Evolutionary conservation across 2,113 vertebrate genomes (phyloP).

Genomic region (Pan troglodytes): NHGRI_mPanTro3-v2.1_pri NC_072421.2:148003001-148003500

Average conservation of each 20-base stretch:
- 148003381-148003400: conserved; percentile 4
- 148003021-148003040: neutral
- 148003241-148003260: neutral
- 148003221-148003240: neutral
- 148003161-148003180: neutral
- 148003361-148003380: neutral
- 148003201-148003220: neutral
- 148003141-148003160: neutral
- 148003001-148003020: neutral
- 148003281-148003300: neutral
- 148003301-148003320: neutral
- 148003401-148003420: neutral
- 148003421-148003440: neutral
- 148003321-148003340: neutral
- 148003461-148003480: neutral
- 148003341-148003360: neutral
- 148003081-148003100: neutral
- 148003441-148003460: neutral
- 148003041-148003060: neutral
- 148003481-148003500: neutral
- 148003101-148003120: neutral
- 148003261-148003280: neutral
- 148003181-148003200: neutral
- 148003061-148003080: neutral
- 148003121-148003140: neutral